These are phyloP conservation scores for Catalaphyllia jardinei DNA, from an alignment of 64 coral and sea anemone species.

Conservation along the genomic window DNA sequence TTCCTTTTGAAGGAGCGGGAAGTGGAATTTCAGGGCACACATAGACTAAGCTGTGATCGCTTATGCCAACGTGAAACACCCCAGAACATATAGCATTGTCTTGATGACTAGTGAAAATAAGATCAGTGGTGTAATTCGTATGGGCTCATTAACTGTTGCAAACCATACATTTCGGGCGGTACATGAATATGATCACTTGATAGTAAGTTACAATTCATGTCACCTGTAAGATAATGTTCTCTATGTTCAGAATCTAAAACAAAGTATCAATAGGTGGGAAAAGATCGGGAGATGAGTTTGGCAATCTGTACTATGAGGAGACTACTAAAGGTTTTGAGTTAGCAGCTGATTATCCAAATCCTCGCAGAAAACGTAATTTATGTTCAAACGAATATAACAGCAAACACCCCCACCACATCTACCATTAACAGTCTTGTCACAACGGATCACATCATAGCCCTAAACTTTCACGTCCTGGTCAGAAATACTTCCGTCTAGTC, in stretches of 20 bases:
- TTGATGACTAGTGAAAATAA: not conserved
- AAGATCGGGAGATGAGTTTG: too few species aligned
- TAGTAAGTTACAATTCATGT: too few species aligned
- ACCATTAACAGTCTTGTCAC: not conserved
- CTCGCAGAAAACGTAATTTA: too few species aligned
- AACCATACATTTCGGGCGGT: not conserved
- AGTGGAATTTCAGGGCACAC: conserved; percentile 10
- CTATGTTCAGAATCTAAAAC: too few species aligned
- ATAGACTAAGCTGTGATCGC: conserved; percentile 21
- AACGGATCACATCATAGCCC: conserved; percentile 1
- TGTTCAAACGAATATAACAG: too few species aligned
- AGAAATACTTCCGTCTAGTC: not conserved
- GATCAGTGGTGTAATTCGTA: conserved; percentile 21
- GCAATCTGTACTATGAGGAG: too few species aligned
- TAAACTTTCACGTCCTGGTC: not conserved
- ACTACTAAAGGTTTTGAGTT: too few species aligned
- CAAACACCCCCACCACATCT: not conserved
- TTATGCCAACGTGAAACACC: not conserved
- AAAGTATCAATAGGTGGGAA: too few species aligned
- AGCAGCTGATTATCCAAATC: too few species aligned
- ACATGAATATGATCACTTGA: too few species aligned
- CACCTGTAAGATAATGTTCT: too few species aligned
- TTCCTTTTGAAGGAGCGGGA: conserved; percentile 16
- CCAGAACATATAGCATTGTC: not conserved
- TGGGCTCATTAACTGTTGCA: not conserved